Conservation (phyloP, 2,888 invertebrate genomes). For the Mechanitis mazaeus region DNA sequence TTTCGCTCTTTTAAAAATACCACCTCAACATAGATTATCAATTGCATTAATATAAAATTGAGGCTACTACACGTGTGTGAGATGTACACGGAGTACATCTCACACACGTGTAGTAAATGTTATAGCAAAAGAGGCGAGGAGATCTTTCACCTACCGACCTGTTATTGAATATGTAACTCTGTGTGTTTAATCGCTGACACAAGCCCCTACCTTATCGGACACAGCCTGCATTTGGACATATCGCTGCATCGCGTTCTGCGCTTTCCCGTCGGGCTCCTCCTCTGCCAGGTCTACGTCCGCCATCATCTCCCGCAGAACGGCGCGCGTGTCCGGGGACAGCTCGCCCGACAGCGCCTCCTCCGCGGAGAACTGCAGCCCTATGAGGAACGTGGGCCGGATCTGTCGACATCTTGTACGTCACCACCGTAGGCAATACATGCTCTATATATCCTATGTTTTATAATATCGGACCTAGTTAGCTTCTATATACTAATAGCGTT, state of each 20-base stretch:
- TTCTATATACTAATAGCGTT: too few relatives aligned
- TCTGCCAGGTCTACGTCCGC: slow-evolving; percentile 42
- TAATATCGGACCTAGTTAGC: too few relatives aligned
- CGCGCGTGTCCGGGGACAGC: slow-evolving; percentile 43
- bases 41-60: background rate
- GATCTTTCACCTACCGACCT: too few relatives aligned
- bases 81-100: too few relatives aligned
- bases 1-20: too few relatives aligned
- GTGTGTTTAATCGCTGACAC: background rate
- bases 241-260: slow-evolving; percentile 71
- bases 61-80: too few relatives aligned
- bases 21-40: too few relatives aligned
- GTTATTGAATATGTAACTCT: too few relatives aligned
- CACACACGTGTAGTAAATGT: too few relatives aligned
- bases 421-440: too few relatives aligned
- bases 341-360: slow-evolving; percentile 61
- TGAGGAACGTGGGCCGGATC: slow-evolving; percentile 74
- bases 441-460: too few relatives aligned
- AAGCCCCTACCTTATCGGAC: slow-evolving; percentile 76
- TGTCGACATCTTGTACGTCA: slow-evolving; percentile 32
- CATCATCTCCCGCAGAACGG: slow-evolving; percentile 41
- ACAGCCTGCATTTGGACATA: slow-evolving; percentile 72
- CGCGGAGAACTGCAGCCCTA: slow-evolving; percentile 60
- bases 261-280: slow-evolving; percentile 45
- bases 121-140: too few relatives aligned